Evolutionary conservation across 1,140 invertebrate genomes (phyloP), one percentile per base, ranked within the genome.

Genomic region (Drosophila chauvacae): DNA sequence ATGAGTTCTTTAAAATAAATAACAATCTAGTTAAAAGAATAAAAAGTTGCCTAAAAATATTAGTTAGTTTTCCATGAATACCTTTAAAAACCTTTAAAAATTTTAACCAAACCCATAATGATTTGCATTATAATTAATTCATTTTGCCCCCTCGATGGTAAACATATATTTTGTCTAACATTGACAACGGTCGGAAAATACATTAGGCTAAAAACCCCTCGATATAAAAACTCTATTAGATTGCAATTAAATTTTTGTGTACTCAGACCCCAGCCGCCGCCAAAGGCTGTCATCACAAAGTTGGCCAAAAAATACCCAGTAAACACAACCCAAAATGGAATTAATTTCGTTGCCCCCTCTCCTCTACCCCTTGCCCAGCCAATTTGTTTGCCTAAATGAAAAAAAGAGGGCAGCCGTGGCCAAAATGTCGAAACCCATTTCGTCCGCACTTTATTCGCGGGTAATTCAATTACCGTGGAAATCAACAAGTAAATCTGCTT

Each of bases 401-500:
- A n/a, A 56, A 55, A 56, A 11, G 53, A 7, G 33, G 53, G 33
- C 33, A 23, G n/a, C 48, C 10, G 48, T 20, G 13, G 23, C 33
- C 33, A 11, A 35, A 77, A 53, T 75, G 69, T 71, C 78, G 66
- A 48, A 71, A 78, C 65, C 81, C 63, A 70, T 80, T 80, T 66
- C 26, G 53, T 41, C 26, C 68, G 66, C 71, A 63, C 45, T 86
- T 87, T 82, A 80, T 80, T 71, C 55, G 41, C 73, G 77, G 68
- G 51, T 87, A 90, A 87, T 87, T 88, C 68, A 88, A 88, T 78
- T 78, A 78, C 39, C 62, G 64, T 51, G 53, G 56, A 90, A 78
- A 78, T 90, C 84, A 88, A 90, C 84, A 90, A 88, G 84, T 90
- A 81, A 81, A 77, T 77, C 80, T 72, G 71, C 48, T 77, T 59